Conservation (phyloP, 2,113 vertebrate genomes). For the Mastomys natalensis region DNA sequence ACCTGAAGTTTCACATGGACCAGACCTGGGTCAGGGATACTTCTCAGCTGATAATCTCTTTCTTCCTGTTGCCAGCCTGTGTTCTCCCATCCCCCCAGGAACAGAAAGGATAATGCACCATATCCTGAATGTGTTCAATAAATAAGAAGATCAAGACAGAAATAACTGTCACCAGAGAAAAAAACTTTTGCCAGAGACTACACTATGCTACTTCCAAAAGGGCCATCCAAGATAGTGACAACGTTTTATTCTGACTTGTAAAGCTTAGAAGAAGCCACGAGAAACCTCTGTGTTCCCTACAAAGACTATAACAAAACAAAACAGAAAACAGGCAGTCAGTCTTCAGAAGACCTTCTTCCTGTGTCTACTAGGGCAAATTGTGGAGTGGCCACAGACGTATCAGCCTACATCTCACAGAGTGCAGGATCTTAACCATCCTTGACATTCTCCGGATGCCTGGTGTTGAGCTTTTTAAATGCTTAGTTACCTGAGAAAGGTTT, state of each 20-base stretch:
- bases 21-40: neutral
- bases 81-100: neutral
- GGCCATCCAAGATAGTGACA: neutral
- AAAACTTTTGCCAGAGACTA: neutral
- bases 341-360: neutral
- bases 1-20: neutral
- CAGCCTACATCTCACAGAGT: neutral
- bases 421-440: neutral
- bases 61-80: neutral
- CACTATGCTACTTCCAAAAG: neutral
- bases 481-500: neutral
- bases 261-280: neutral
- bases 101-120: neutral
- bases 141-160: neutral
- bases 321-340: accelerated
- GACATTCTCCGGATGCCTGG: neutral
- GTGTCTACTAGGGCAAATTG: neutral
- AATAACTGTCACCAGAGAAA: neutral
- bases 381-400: neutral
- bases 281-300: neutral
- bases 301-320: neutral
- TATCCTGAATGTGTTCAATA: neutral
- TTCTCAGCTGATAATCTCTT: neutral
- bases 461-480: neutral
- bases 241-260: neutral